These are phyloP conservation scores for Eulithis testata DNA, from an alignment of 2,888 invertebrate genomes.

Conservation along the genomic window DNA sequence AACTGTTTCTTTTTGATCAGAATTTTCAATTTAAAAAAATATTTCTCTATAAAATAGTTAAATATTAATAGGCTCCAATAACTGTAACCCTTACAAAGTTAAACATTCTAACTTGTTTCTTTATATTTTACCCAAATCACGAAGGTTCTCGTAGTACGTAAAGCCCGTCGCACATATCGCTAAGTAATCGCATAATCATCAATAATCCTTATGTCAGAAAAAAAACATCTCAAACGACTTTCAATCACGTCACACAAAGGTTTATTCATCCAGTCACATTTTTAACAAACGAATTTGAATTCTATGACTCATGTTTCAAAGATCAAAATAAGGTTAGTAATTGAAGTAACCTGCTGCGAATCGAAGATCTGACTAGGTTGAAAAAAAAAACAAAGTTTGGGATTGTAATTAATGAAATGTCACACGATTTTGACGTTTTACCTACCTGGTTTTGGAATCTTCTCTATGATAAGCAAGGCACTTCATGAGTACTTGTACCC, in stretches of 20 bases:
- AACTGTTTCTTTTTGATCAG: no score
- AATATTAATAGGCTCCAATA: no score
- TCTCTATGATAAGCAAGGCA: constrained; percentile 1
- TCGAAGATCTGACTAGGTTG: constrained; percentile 57
- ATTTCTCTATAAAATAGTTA: no score
- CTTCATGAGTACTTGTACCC: background rate
- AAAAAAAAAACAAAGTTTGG: constrained; percentile 64
- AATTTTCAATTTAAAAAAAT: no score
- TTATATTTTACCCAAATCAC: no score
- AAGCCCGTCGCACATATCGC: constrained; percentile 51
- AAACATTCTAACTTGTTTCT: no score
- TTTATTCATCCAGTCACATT: constrained; percentile 31
- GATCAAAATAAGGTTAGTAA: constrained; percentile 36
- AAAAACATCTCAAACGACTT: constrained; percentile 58
- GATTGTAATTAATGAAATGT: constrained; percentile 77
- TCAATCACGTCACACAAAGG: constrained; percentile 54
- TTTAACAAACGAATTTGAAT: constrained; percentile 34
- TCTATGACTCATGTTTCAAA: background rate
- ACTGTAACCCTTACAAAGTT: no score
- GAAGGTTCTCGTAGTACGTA: constrained; percentile 15
- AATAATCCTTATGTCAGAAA: constrained; percentile 75
- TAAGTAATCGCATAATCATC: constrained; percentile 77
- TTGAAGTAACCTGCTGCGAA: constrained; percentile 66
- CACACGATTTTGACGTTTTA: constrained; percentile 57
- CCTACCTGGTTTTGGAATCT: constrained; percentile 52